phyloP scores from a whole-genome alignment of 2,797 vertebrate species.

The Fratercula arctica region DNA sequence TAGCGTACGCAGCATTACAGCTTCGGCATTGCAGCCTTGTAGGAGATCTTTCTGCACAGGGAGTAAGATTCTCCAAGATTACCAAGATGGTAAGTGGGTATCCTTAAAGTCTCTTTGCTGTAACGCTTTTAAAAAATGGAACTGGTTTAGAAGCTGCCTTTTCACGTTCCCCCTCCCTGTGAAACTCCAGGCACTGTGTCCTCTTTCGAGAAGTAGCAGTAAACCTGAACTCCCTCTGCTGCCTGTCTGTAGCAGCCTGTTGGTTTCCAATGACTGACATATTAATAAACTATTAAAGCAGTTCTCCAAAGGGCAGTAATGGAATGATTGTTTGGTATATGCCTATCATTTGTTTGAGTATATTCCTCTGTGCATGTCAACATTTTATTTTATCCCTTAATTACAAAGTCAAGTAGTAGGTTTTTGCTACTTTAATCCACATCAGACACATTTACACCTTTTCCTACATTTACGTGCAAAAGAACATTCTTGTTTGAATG shows the following conservation, averaged over 20 bases:
- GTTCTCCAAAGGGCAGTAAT: neutral
- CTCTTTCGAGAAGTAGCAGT: neutral
- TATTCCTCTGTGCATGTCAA: constrained; percentile 11
- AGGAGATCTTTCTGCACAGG: neutral
- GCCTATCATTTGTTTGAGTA: neutral
- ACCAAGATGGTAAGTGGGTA: neutral
- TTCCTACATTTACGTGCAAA: neutral
- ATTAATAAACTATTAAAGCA: constrained; percentile 45
- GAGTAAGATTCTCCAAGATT: neutral
- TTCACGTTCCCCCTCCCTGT: neutral
- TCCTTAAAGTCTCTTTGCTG: neutral
- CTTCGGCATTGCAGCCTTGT: neutral
- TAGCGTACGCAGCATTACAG: fast-evolving
- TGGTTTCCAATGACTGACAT: constrained; percentile 12
- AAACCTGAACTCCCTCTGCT: constrained; percentile 15
- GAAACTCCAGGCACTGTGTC: neutral
- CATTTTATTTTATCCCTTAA: constrained; percentile 16
- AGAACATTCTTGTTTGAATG: neutral
- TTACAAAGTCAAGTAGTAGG: constrained; percentile 29
- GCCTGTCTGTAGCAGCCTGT: neutral
- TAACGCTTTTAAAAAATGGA: neutral
- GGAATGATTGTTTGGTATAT: neutral
- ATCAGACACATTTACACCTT: neutral
- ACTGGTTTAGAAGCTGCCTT: neutral
- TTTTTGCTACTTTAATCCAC: constrained; percentile 15